Conservation (phyloP, 2,888 invertebrate genomes). For the Volucella inanis region DNA sequence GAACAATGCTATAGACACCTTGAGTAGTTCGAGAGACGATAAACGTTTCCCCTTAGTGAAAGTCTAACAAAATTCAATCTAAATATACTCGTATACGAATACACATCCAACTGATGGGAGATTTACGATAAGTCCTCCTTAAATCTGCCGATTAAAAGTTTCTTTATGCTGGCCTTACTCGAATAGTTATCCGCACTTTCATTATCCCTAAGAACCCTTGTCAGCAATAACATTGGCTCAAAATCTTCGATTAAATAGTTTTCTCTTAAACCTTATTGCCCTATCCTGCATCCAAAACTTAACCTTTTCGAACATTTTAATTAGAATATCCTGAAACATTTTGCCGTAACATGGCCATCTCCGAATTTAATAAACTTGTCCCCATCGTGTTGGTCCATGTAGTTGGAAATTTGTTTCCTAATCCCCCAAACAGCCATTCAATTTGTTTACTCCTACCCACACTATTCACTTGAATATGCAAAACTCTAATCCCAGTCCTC, state of each 20-base stretch:
- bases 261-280: conserved; percentile 2
- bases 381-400: conserved; percentile 54
- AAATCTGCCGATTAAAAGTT: too few species aligned
- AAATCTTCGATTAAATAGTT: conserved; percentile 15
- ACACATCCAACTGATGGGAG: too few species aligned
- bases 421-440: conserved; percentile 44
- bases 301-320: conserved; percentile 52
- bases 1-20: too few species aligned
- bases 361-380: conserved; percentile 63
- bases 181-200: too few species aligned
- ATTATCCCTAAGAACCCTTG: too few species aligned
- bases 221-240: too few species aligned
- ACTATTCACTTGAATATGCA: conserved; percentile 52
- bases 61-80: too few species aligned
- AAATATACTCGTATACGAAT: too few species aligned
- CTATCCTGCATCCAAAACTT: conserved; percentile 2
- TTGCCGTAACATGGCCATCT: conserved; percentile 12
- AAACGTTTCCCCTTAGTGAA: too few species aligned
- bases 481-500: conserved; percentile 71
- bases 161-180: too few species aligned
- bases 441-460: conserved; percentile 40
- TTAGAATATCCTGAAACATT: conserved; percentile 54
- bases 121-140: too few species aligned
- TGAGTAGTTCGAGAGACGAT: too few species aligned
- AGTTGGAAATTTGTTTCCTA: not conserved